Evolutionary conservation across 2,888 invertebrate genomes (phyloP).

Genomic region (Deilephila elpenor): DNA sequence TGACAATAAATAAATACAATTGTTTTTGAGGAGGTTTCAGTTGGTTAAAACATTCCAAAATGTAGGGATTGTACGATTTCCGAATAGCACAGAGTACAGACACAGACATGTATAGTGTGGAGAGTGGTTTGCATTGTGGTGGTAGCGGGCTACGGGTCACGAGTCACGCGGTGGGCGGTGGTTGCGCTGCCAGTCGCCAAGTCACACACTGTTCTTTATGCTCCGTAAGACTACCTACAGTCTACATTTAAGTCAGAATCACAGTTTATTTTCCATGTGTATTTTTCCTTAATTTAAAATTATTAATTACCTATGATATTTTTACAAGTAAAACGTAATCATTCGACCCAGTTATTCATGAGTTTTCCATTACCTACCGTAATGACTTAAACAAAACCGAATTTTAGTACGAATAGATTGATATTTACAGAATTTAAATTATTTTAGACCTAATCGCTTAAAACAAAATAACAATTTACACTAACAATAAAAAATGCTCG

Average conservation of each 20-base stretch:
- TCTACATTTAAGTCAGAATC: constrained; percentile 84
- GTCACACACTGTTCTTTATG: constrained; percentile 60
- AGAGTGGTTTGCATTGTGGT: not conserved
- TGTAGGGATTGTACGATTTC: not conserved
- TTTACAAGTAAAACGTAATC: constrained; percentile 74
- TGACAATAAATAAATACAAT: not conserved
- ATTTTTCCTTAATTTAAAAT: constrained; percentile 70
- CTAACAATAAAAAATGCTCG: constrained; percentile 84
- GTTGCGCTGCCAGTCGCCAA: constrained; percentile 44
- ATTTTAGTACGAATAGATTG: constrained; percentile 77
- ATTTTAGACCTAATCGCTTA: constrained; percentile 81
- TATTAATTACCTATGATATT: constrained; percentile 63
- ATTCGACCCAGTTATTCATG: constrained; percentile 76
- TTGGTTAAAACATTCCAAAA: not conserved
- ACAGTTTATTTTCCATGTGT: constrained; percentile 85
- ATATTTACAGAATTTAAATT: constrained; percentile 82
- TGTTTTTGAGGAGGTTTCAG: not conserved
- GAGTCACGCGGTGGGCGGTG: constrained; percentile 41
- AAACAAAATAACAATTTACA: constrained; percentile 85
- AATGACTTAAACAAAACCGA: constrained; percentile 77
- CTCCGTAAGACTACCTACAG: constrained; percentile 77
- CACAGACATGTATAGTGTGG: not conserved
- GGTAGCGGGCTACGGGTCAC: not conserved
- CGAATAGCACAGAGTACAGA: not conserved
- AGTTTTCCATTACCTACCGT: constrained; percentile 79